phyloP scores from a whole-genome alignment of 1,140 invertebrate genomes.

The Drosophila takahashii region DNA sequence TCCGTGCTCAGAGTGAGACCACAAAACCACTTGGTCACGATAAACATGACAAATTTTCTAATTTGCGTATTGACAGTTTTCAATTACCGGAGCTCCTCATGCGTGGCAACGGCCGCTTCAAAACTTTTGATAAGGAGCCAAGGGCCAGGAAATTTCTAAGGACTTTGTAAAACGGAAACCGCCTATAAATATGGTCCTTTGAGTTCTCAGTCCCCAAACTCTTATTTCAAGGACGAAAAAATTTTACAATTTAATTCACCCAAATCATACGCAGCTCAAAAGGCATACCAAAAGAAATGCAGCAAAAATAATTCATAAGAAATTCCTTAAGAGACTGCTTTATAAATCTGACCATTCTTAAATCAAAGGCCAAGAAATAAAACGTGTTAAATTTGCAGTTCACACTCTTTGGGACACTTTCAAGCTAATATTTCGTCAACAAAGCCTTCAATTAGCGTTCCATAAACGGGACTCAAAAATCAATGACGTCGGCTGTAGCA shows the following conservation, averaged over 20 bases:
- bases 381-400: conserved; percentile 26
- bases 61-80: conserved; percentile 80
- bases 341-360: neutral
- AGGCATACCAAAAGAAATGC: neutral
- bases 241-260: neutral
- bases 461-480: conserved; percentile 27
- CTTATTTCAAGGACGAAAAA: neutral
- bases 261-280: too few species aligned
- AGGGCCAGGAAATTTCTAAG: conserved; percentile 4
- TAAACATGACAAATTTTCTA: conserved; percentile 75
- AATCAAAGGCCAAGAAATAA: neutral
- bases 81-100: conserved; percentile 68
- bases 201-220: neutral
- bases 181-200: conserved; percentile 11
- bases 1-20: conserved; percentile 32
- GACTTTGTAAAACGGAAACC: conserved; percentile 46
- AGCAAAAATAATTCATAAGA: neutral
- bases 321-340: neutral
- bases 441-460: conserved; percentile 46
- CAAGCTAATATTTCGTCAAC: conserved; percentile 41
- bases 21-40: conserved; percentile 57
- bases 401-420: conserved; percentile 35
- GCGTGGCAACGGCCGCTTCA: conserved; percentile 34
- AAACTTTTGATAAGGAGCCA: conserved; percentile 39
- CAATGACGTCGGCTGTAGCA: conserved; percentile 7